Evolutionary conservation across 2,113 vertebrate species (phyloP), one percentile per base, ranked within the genome.

Genomic region (Rhinolophus ferrumequinum): DNA sequence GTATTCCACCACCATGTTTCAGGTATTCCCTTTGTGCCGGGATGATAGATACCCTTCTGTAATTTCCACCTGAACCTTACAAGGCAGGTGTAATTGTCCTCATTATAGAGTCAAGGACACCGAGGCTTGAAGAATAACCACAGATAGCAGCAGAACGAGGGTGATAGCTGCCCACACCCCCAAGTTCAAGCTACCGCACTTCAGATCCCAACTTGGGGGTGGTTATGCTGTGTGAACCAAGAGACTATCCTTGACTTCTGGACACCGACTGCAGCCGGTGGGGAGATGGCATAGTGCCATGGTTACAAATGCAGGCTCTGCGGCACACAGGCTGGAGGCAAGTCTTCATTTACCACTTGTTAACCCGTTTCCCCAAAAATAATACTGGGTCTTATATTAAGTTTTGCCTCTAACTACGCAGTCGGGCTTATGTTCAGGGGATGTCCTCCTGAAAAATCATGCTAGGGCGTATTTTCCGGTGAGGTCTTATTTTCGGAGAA

Each of bases 181-280:
- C 6, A 8, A 66, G 56, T 81, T 75, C 75, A 69, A 88, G 19
- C 44, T 38, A 0, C 26, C 28, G 54, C 30, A 60, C 26, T 60
- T 58, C 52, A 70, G 15, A 85, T n/a, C 79, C 67, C 22, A 18
- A 2, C 41, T 52, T 6, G 12, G 47, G 52, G 44, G 41, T 4
- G 41, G 73, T 54, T 13, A 1, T n/a, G 50, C 44, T 33, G 0
- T 4, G 2, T 44, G 28, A 90, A 47, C 24, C 52, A n/a, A 35
- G 83, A 82, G 54, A n/a, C 73, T 47, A 13, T 13, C 52, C 16
- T 84, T 47, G 35, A 67, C 35, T 30, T 54, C 6, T 58, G 52
- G 16, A 13, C 10, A 9, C n/a, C 28, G 35, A 33, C 26, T 30
- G 22, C 47, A 41, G 8, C 7, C 54, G 4, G 0, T 6, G 8